These are phyloP conservation scores for Paramormyrops hopkinsi DNA, from an alignment of 2,797 vertebrate genomes.

Conservation along the genomic window DNA sequence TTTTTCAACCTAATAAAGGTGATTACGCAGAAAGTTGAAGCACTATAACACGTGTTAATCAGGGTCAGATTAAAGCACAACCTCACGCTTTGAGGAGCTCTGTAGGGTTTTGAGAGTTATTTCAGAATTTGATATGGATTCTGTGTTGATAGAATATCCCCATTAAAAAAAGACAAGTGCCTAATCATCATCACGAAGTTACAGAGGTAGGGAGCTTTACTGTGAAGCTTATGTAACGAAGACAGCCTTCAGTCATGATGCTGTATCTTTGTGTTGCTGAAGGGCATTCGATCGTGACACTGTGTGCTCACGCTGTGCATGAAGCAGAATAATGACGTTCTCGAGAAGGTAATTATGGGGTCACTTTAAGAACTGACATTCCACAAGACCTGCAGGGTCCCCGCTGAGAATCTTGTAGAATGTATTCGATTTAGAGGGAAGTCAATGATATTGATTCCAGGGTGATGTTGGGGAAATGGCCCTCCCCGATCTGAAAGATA, in stretches of 20 bases:
- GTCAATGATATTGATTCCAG: background rate
- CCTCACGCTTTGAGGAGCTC: background rate
- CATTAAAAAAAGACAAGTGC: background rate
- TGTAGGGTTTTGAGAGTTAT: background rate
- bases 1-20: background rate
- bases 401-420: background rate
- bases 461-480: background rate
- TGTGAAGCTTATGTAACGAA: background rate
- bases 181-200: background rate
- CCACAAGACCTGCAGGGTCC: background rate
- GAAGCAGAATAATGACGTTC: background rate
- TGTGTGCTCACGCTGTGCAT: background rate
- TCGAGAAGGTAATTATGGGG: background rate
- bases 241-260: background rate
- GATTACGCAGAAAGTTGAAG: background rate
- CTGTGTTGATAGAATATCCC: background rate
- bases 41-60: background rate
- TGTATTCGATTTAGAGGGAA: background rate
- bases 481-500: background rate
- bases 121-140: background rate
- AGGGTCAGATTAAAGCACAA: background rate
- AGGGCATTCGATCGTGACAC: background rate
- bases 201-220: background rate
- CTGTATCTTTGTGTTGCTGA: background rate
- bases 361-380: background rate